Evolutionary conservation across 2,888 invertebrate species (phyloP).

Genomic region (Agrochola lychnidis): DNA sequence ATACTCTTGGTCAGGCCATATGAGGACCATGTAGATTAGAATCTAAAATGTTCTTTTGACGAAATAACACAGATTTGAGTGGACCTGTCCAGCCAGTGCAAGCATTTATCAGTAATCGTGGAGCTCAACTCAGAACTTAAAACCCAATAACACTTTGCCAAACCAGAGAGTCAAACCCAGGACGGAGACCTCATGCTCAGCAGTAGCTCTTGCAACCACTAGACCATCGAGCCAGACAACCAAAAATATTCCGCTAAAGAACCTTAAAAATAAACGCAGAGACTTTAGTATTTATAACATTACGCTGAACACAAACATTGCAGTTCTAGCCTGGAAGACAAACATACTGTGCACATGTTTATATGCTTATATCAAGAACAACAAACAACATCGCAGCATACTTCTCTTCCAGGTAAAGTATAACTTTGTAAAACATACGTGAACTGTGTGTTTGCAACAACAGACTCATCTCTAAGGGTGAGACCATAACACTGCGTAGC

Average conservation of each 20-base stretch:
- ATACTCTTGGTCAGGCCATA: no score
- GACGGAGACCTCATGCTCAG: no score
- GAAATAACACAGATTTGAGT: no score
- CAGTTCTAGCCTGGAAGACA: constrained; percentile 20
- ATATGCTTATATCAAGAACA: constrained; percentile 6
- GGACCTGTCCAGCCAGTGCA: no score
- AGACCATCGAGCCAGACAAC: background rate
- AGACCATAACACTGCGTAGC: no score
- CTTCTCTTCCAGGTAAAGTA: constrained; percentile 18
- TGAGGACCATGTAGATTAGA: no score
- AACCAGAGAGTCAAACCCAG: no score
- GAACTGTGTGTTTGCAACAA: constrained; percentile 26
- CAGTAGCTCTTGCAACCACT: no score
- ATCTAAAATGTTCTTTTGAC: no score
- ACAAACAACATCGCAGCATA: constrained; percentile 16
- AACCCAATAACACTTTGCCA: no score
- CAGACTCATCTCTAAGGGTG: background rate
- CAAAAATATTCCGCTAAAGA: background rate
- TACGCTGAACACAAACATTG: background rate
- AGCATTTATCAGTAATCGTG: no score
- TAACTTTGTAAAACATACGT: constrained; percentile 45
- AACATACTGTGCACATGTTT: constrained; percentile 25
- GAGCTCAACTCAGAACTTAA: no score
- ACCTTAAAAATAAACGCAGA: background rate
- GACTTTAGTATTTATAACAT: background rate